phyloP scores from a whole-genome alignment of 2,113 vertebrate genomes.

The Anarhynchus alexandrinus region DNA sequence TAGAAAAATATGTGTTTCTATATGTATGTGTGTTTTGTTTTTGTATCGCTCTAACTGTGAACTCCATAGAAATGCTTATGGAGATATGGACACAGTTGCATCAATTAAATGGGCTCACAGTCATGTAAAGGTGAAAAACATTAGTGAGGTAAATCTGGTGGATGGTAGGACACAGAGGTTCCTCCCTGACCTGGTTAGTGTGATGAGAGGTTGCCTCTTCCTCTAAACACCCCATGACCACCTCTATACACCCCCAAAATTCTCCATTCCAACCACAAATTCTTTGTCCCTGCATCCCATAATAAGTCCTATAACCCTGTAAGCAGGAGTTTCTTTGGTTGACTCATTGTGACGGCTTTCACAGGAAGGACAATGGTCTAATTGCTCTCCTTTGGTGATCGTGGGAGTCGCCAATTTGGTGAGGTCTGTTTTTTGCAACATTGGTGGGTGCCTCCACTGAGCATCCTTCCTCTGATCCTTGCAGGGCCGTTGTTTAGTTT shows the following conservation, averaged over 20 bases:
- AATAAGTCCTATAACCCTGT: neutral
- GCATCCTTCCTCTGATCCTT: neutral
- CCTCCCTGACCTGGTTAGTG: too few relatives aligned
- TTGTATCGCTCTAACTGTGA: neutral
- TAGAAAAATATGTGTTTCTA: neutral
- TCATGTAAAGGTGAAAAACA: neutral
- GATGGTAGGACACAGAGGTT: neutral
- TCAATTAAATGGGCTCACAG: fast-evolving
- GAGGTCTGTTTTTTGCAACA: fast-evolving
- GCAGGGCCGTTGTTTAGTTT: neutral
- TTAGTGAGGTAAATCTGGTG: neutral
- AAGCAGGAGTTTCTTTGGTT: neutral
- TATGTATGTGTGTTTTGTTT: neutral
- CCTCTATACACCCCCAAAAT: neutral
- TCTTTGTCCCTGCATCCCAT: neutral
- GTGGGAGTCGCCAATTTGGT: fast-evolving
- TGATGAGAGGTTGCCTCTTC: neutral
- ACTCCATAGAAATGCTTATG: neutral
- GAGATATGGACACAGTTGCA: neutral
- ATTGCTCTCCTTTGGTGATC: neutral
- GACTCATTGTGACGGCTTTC: neutral
- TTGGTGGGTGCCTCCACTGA: neutral
- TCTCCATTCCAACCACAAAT: neutral
- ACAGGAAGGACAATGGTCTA: neutral
- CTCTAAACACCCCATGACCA: neutral